Base-by-base conservation (phyloP, 2,888 invertebrate genomes). In the Hoplodrina blanda region DNA sequence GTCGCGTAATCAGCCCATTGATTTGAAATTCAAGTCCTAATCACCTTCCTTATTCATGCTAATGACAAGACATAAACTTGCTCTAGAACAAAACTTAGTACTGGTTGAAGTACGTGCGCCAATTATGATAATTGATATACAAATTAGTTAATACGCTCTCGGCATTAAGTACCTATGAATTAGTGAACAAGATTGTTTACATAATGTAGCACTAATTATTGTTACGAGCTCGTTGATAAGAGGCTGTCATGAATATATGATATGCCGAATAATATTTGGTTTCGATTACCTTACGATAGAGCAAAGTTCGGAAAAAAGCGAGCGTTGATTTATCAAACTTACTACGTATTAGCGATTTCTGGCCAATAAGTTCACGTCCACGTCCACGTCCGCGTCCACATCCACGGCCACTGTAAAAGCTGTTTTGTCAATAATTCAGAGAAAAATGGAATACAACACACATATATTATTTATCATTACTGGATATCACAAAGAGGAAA, bases 61-160 rank as follows among this genome's bases (percentile, higher is more conserved):
- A 54, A 76, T 46, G 54, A 20, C 25, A 49, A 54, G 6, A n/a
- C 10, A 33, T 41, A 33, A 44, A 19, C 20, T 41, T 37, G 44
- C 17, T 55, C 2, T 20, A 49, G 20, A 56, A 59, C 52, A 57
- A 19, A 17, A 41, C 13, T 2, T 41, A 49, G 41, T 59, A 55
- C 30, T 37, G 30, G 49, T 50, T 20, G 20, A 49, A 69, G 64
- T 65, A 77, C 66, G 62, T 56, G 50, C 54, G 20, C 57, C 66
- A 78, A 76, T 78, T 71, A 68, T 4, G 57, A 44, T 82, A 82
- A 83, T 82, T 82, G 76, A 68, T 67, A 76, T 60, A 73, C 69
- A 64, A 81, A 83, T 82, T 83, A 73, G 76, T 74, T 82, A 64
- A 83, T 73, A 81, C 46, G 56, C 69, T 54, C 73, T 73, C 15